A percentile compares a stretch with the other conserved stretches of the same genome.
Evolutionary conservation across 1,140 invertebrate species (phyloP).

Genomic region (Drosophila kohkoa): DNA sequence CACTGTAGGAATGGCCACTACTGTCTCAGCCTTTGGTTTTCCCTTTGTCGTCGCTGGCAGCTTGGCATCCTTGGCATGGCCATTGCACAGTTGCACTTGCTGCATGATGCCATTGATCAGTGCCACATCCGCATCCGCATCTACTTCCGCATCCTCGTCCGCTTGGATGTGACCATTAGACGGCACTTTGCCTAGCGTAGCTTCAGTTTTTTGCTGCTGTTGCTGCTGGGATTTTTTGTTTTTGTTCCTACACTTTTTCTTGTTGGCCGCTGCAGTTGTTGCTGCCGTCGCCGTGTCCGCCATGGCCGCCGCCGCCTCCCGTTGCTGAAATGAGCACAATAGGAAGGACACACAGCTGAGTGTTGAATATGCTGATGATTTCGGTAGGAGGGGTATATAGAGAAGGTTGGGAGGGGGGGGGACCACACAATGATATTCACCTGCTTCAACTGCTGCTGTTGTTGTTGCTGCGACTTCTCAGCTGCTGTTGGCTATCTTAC

Average conservation of each 20-base stretch:
- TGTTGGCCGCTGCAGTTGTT: conserved; percentile 48
- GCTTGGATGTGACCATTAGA: conserved; percentile 50
- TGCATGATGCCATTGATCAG: conserved; percentile 50
- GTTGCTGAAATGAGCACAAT: conserved; percentile 1
- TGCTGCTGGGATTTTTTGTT: conserved; percentile 56
- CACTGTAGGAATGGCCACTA: background rate
- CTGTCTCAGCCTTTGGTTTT: conserved; percentile 12
- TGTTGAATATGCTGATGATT: conserved; percentile 7
- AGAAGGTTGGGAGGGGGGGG: background rate
- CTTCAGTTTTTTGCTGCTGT: conserved; percentile 33
- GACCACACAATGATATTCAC: conserved; percentile 20
- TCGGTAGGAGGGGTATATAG: background rate
- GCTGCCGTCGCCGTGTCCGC: conserved; percentile 62
- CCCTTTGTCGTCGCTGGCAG: background rate
- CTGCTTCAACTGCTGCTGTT: conserved; percentile 42
- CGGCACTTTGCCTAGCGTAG: conserved; percentile 8
- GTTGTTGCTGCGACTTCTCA: conserved; percentile 10
- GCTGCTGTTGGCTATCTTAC: conserved; percentile 17
- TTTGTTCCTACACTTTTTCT: conserved; percentile 70
- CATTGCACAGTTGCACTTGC: conserved; percentile 64
- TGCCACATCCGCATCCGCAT: conserved; percentile 22
- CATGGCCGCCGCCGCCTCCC: conserved; percentile 39
- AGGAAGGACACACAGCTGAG: conserved; percentile 43
- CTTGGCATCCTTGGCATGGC: conserved; percentile 41
- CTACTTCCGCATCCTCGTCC: background rate